A percentile compares a stretch with the other conserved stretches of the same genome.
Conservation (phyloP, 2,888 invertebrate species). For the Osedax frankpressi region DNA sequence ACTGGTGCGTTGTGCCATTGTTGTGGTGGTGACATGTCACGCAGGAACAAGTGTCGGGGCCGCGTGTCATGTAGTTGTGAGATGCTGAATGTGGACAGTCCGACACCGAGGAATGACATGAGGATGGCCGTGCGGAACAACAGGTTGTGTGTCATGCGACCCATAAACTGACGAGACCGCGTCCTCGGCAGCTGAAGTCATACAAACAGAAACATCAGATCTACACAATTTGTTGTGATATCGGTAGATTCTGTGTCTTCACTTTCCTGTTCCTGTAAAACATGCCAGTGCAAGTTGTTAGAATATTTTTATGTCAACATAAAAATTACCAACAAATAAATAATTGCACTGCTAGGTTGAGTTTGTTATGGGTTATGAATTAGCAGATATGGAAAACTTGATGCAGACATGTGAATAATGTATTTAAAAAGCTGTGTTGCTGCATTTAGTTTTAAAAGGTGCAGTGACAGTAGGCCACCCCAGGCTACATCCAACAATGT, state of each 20-base stretch:
- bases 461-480: neutral
- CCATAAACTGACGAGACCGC: neutral
- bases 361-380: neutral
- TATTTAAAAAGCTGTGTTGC: neutral
- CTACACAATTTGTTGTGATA: neutral
- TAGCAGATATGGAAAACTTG: neutral
- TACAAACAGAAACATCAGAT: neutral
- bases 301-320: neutral
- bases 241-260: neutral
- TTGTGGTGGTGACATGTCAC: neutral
- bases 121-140: conserved; percentile 10
- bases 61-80: conserved; percentile 5
- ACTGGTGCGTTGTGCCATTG: neutral
- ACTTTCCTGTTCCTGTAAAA: neutral
- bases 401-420: neutral
- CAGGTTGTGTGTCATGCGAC: conserved; percentile 2
- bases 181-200: neutral
- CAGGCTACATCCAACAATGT: neutral
- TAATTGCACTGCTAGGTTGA: neutral
- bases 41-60: neutral
- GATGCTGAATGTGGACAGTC: conserved; percentile 7
- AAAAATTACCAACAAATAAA: neutral
- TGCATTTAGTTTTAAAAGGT: neutral
- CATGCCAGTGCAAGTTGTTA: neutral
- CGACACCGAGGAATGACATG: neutral